Percentiles rank a stretch among this genome's conserved stretches.
phyloP scores from a whole-genome alignment of 1,140 invertebrate genomes.

The Apis florea region DNA sequence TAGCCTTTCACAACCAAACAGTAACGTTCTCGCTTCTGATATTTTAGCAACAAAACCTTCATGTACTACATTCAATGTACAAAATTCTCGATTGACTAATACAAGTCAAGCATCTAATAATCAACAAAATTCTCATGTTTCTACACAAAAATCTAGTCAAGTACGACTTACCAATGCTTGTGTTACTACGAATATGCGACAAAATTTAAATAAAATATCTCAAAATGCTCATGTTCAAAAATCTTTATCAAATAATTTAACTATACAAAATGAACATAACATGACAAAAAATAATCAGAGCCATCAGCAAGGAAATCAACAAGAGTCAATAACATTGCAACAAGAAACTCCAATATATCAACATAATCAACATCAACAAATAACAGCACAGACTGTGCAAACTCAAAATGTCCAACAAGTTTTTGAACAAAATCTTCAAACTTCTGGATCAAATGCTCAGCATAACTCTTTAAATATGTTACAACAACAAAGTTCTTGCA shows the following conservation, averaged over 20 bases:
- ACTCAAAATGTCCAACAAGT: conserved; percentile 76
- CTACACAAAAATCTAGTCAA: conserved; percentile 62
- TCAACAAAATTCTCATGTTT: conserved; percentile 59
- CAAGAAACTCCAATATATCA: conserved; percentile 57
- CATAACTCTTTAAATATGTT: conserved; percentile 72
- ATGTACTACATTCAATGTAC: conserved; percentile 51
- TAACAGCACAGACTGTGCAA: conserved; percentile 75
- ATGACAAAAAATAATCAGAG: conserved; percentile 63
- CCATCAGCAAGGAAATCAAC: conserved; percentile 56
- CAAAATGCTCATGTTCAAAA: conserved; percentile 67
- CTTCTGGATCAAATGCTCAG: conserved; percentile 63
- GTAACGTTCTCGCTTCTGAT: conserved; percentile 49
- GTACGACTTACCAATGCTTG: conserved; percentile 60
- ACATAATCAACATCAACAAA: conserved; percentile 72
- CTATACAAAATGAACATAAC: conserved; percentile 67
- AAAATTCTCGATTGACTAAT: conserved; percentile 55
- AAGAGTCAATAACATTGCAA: conserved; percentile 56
- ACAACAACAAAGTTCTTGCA: conserved; percentile 63
- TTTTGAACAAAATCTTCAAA: conserved; percentile 75
- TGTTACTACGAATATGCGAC: conserved; percentile 59
- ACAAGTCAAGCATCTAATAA: conserved; percentile 46
- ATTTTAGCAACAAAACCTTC: conserved; percentile 44
- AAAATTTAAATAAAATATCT: conserved; percentile 64
- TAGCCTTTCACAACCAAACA: conserved; percentile 48
- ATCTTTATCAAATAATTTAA: conserved; percentile 66